These are phyloP conservation scores for Sceloporus tristichus DNA, from an alignment of 2,113 vertebrate species.

Conservation along the genomic window DNA sequence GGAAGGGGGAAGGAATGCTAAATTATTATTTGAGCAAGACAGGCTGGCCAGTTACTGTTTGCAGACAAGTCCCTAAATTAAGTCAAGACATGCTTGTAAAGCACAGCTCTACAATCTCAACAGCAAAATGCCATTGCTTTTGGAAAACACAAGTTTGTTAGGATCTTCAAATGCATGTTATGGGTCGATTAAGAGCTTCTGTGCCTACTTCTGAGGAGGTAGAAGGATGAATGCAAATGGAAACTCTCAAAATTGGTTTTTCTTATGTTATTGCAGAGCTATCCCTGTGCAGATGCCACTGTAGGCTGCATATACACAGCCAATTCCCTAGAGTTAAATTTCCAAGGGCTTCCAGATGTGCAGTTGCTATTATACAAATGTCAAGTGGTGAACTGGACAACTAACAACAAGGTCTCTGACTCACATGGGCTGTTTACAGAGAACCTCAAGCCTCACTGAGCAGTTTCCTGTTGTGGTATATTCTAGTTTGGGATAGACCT, in stretches of 20 bases:
- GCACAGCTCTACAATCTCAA: conserved; percentile 48
- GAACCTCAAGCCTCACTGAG: conserved; percentile 22
- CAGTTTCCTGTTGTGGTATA: conserved; percentile 25
- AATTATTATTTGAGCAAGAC: conserved; percentile 35
- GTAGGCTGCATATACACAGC: conserved; percentile 39
- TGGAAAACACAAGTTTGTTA: conserved; percentile 44
- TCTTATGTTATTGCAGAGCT: conserved; percentile 30
- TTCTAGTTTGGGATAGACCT: conserved; percentile 18
- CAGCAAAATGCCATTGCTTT: conserved; percentile 42
- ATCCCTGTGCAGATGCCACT: conserved; percentile 29
- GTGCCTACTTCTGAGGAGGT: conserved; percentile 20
- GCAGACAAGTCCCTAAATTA: conserved; percentile 51
- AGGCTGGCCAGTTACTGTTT: conserved; percentile 53
- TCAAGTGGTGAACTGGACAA: not conserved
- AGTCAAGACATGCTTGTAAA: conserved; percentile 57
- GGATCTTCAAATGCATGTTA: conserved; percentile 16
- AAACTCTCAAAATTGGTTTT: not conserved
- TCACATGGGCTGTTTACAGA: conserved; percentile 26
- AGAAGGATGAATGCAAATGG: not conserved
- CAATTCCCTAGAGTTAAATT: conserved; percentile 53
- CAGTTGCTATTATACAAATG: conserved; percentile 31
- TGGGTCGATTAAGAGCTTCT: conserved; percentile 33
- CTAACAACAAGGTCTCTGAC: conserved; percentile 32
- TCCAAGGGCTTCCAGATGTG: conserved; percentile 57
- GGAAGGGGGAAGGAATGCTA: not conserved